Evolutionary conservation across 1,140 invertebrate genomes (phyloP).

Genomic region (Nephila pilipes): DNA sequence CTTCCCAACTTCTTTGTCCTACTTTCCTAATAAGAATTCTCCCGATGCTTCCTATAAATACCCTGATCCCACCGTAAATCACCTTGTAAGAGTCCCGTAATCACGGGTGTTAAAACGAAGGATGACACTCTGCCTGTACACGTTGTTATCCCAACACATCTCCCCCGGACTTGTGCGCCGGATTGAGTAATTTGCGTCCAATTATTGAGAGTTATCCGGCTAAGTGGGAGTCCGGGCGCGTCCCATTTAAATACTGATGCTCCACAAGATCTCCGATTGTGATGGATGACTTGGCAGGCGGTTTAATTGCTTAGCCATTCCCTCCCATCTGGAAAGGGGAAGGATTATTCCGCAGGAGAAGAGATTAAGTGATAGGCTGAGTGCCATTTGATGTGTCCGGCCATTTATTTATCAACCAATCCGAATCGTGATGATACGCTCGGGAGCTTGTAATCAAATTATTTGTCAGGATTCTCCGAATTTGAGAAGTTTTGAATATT

Average conservation of each 20-base stretch:
- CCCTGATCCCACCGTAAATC: background rate
- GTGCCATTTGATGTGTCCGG: slow-evolving; percentile 6
- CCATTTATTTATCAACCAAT: slow-evolving; percentile 12
- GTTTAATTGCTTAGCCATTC: slow-evolving; percentile 34
- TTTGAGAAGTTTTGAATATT: too few relatives aligned
- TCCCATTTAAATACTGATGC: slow-evolving; percentile 32
- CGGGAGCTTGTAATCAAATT: background rate
- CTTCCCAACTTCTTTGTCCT: slow-evolving; percentile 29
- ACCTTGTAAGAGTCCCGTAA: slow-evolving; percentile 28
- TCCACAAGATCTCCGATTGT: slow-evolving; percentile 1
- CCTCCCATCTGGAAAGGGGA: background rate
- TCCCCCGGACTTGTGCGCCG: background rate
- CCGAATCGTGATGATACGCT: background rate
- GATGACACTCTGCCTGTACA: background rate
- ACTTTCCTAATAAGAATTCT: slow-evolving; percentile 11
- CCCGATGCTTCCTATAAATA: slow-evolving; percentile 4
- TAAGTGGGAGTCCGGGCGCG: slow-evolving; percentile 19
- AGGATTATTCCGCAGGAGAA: background rate
- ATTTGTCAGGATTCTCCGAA: background rate
- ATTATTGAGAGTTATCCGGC: slow-evolving; percentile 22
- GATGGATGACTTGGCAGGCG: slow-evolving; percentile 15
- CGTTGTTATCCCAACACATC: slow-evolving; percentile 13
- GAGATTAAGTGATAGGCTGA: slow-evolving; percentile 34
- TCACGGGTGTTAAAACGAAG: slow-evolving; percentile 23
- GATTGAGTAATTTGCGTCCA: slow-evolving; percentile 47